Percentiles rank a stretch among this genome's conserved stretches.
Conservation (phyloP, 2,888 invertebrate species). For the Acronicta leporina region DNA sequence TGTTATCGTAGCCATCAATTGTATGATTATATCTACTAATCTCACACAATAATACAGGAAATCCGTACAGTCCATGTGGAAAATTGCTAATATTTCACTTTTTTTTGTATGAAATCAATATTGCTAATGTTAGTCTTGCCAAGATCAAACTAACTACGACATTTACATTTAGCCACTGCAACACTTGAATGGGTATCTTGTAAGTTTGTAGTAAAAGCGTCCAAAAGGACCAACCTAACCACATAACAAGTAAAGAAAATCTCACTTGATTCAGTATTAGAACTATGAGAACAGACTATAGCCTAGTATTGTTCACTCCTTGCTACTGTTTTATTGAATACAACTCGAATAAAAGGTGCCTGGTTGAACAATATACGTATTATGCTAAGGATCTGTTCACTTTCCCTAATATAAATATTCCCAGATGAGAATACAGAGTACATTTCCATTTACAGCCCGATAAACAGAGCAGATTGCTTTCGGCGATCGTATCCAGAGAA, state of each 20-base stretch:
- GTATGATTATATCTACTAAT: slow-evolving; percentile 45
- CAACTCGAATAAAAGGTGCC: neutral
- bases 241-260: too few species aligned
- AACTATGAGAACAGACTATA: too few species aligned
- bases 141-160: too few species aligned
- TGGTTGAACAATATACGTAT: slow-evolving; percentile 8
- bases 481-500: slow-evolving; percentile 36
- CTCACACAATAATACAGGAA: slow-evolving; percentile 28
- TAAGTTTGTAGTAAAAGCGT: too few species aligned
- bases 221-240: too few species aligned
- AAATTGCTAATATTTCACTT: slow-evolving; percentile 7
- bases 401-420: slow-evolving; percentile 24
- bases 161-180: neutral
- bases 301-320: too few species aligned
- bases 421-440: slow-evolving; percentile 27
- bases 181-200: too few species aligned
- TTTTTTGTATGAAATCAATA: neutral
- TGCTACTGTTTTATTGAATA: too few species aligned
- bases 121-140: neutral
- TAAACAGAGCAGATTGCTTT: slow-evolving; percentile 49
- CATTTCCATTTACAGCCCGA: slow-evolving; percentile 40
- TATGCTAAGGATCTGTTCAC: slow-evolving; percentile 26
- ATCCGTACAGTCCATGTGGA: slow-evolving; percentile 1
- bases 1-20: slow-evolving; percentile 23
- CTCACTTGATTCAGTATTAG: too few species aligned